These are phyloP conservation scores for Tetramorium bicarinatum DNA, from an alignment of 2,888 invertebrate genomes.

Conservation along the genomic window DNA sequence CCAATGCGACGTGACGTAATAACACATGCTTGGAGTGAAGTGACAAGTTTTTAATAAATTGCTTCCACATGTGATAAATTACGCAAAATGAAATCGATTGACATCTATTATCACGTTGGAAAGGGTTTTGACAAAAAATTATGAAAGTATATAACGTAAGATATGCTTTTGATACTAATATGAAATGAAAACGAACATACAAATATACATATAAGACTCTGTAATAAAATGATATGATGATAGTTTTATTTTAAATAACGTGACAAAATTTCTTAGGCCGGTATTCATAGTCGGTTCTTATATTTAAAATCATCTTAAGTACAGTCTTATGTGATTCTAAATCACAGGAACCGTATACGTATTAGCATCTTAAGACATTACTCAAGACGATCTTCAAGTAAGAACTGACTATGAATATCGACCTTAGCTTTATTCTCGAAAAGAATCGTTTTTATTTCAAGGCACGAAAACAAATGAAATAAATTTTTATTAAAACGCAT, in stretches of 20 bases:
- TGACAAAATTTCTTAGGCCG: neutral
- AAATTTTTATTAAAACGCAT: neutral
- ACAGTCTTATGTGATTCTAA: too few species aligned
- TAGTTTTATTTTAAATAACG: neutral
- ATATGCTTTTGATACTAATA: neutral
- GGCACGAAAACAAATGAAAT: neutral
- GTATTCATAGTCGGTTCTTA: too few species aligned
- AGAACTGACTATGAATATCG: too few species aligned
- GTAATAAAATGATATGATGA: neutral
- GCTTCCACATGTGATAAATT: neutral
- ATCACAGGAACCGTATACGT: too few species aligned
- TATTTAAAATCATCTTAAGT: too few species aligned
- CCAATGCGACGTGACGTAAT: too few species aligned
- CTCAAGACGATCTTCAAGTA: too few species aligned
- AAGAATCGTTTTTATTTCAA: neutral
- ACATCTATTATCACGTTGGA: neutral
- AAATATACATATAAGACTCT: neutral
- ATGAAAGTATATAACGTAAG: neutral
- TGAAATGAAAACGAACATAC: neutral
- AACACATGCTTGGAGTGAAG: neutral
- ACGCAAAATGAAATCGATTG: neutral
- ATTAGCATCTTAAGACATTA: too few species aligned
- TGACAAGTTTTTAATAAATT: neutral
- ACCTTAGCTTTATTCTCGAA: neutral
- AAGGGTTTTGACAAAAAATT: neutral